Base-by-base conservation (phyloP, 2,113 vertebrate species). In the Paraplagusia blochii region DNA sequence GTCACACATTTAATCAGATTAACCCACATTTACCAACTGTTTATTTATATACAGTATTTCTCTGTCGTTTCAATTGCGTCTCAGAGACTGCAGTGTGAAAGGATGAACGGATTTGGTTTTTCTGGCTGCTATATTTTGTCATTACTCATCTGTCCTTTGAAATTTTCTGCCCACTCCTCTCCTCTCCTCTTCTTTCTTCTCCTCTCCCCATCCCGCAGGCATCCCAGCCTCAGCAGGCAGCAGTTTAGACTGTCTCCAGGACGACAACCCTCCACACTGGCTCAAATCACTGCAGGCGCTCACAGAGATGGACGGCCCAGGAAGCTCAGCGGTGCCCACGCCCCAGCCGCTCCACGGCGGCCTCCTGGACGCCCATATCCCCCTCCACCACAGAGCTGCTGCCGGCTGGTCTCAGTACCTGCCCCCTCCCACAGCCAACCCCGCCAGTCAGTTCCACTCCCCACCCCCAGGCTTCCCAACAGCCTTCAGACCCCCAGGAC, bases 191-290 rank as follows among this genome's bases (percentile, higher is more conserved):
- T 5, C 22, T 55, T 40, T 17, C 0, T 5, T 47, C 8, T 7
- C 44, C 5, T 15, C n/a, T 13, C 34, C 9, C 66, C 14, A 4
- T 13, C 34, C 39, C 66, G 53, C 80, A 98, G 96, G 97, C 87
- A 94, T 99, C 86, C 97, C 97, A 54, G 92, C 96, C 52, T 91
- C 95, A 46, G 88, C 93, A 79, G 95, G 93, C 84, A 95, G 90
- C 92, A 95, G 91, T 95, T 93, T 98, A 94, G 96, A 99, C 92
- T 90, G 93, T 90, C 92, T 98, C 90, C 96, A 95, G 88, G 97
- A 98, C 35, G 97, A 99, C 91, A 99, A 96, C 93, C 97, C 96
- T 50, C 97, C 97, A 76, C 97, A 99, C 88, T 99, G 97, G 97
- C 94, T 99, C 83, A 99, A 98, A 87, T 99, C 97, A 83, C 92